These are phyloP conservation scores for Anarhynchus alexandrinus DNA, from an alignment of 2,113 vertebrate species.

Conservation along the genomic window DNA sequence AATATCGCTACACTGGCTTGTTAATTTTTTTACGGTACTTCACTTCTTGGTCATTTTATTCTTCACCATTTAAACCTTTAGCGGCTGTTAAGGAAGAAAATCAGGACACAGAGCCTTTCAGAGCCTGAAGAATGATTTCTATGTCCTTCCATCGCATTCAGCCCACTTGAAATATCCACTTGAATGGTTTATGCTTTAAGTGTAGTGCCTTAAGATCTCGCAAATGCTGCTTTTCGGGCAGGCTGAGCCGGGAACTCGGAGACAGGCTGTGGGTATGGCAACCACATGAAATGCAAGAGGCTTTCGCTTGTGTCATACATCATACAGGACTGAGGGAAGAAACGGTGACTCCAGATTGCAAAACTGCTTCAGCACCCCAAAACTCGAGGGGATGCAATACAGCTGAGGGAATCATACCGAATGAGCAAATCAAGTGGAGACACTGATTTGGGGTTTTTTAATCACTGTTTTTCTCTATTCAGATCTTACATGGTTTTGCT, in stretches of 20 bases:
- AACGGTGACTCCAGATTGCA: accelerated
- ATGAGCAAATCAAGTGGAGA: background rate
- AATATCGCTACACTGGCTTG: background rate
- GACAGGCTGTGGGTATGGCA: background rate
- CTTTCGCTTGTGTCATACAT: accelerated
- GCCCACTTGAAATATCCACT: background rate
- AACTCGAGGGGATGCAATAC: background rate
- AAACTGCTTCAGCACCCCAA: background rate
- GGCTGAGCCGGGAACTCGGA: background rate
- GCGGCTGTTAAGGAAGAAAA: background rate
- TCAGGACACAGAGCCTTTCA: background rate
- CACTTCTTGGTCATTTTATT: background rate
- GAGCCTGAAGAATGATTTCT: background rate
- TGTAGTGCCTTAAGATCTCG: background rate
- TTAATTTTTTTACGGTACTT: background rate
- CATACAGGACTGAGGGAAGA: background rate
- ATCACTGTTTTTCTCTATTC: background rate
- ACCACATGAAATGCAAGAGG: accelerated
- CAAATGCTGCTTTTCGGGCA: background rate
- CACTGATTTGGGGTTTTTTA: background rate
- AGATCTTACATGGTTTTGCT: background rate
- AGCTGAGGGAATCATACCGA: too few relatives aligned
- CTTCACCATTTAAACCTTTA: background rate
- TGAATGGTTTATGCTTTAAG: background rate
- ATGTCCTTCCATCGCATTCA: background rate